Conservation (phyloP, 2,797 vertebrate genomes). For the Rhabdophis nuchalis region DNA sequence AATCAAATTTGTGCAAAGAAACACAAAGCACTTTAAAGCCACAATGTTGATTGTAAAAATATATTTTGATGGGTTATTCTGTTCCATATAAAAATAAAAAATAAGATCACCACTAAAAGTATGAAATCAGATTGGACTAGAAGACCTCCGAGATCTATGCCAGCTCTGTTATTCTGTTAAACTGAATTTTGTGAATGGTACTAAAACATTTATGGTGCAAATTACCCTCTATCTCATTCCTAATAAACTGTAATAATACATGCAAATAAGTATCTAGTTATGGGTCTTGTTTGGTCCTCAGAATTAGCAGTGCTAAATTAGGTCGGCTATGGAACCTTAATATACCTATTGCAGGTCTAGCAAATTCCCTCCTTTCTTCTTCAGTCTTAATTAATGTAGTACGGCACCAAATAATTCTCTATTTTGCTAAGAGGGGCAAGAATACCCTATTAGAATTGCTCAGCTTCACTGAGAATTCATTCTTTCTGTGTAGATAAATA, state of each 20-base stretch:
- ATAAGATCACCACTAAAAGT: background rate
- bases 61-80: background rate
- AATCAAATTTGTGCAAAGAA: background rate
- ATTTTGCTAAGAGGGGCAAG: background rate
- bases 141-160: background rate
- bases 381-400: background rate
- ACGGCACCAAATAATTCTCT: background rate
- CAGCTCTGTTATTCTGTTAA: background rate
- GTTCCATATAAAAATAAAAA: background rate
- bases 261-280: background rate
- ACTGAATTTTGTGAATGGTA: background rate
- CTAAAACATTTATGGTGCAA: background rate
- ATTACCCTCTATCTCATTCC: background rate
- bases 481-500: background rate
- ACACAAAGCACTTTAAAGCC: background rate
- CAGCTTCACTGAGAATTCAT: background rate
- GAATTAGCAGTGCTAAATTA: background rate
- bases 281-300: background rate
- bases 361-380: background rate
- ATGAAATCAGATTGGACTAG: background rate
- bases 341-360: background rate
- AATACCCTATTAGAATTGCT: background rate
- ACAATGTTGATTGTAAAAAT: background rate
- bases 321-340: background rate
- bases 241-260: background rate